phyloP scores from a whole-genome alignment of 2,797 vertebrate genomes.

The Nasua narica region DNA sequence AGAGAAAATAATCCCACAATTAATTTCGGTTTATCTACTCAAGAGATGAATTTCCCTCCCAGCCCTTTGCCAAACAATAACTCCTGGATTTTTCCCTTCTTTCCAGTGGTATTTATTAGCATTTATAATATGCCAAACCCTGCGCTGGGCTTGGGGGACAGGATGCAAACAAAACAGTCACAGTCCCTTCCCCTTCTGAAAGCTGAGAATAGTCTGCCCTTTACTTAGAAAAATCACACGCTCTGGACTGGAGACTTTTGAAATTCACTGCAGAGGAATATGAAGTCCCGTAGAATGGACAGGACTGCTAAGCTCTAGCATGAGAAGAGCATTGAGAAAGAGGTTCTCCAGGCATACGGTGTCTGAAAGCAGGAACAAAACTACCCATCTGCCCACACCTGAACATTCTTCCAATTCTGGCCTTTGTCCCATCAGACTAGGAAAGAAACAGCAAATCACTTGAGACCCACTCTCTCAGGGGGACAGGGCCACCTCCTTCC shows the following conservation, averaged over 20 bases:
- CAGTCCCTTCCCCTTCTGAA: background rate
- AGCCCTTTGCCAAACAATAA: background rate
- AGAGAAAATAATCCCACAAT: background rate
- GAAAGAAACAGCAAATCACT: background rate
- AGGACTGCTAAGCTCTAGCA: background rate
- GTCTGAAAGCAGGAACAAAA: background rate
- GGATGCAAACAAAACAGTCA: background rate
- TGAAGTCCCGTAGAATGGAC: background rate
- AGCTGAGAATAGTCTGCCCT: background rate
- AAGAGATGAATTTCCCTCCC: background rate
- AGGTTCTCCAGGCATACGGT: accelerated
- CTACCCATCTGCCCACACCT: accelerated
- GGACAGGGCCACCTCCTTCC: background rate
- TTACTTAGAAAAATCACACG: background rate
- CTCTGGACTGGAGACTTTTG: background rate
- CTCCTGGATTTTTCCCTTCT: background rate
- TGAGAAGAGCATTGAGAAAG: background rate
- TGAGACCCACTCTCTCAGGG: accelerated
- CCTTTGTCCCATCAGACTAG: background rate
- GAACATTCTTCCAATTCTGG: background rate
- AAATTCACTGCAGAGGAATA: background rate
- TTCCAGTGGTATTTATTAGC: background rate
- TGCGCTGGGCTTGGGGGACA: background rate
- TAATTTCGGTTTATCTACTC: background rate
- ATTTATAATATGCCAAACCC: background rate